Evolutionary conservation across 2,888 invertebrate species (phyloP), one percentile per base, ranked within the genome.

Genomic region (Pantelozetes paolii): DNA sequence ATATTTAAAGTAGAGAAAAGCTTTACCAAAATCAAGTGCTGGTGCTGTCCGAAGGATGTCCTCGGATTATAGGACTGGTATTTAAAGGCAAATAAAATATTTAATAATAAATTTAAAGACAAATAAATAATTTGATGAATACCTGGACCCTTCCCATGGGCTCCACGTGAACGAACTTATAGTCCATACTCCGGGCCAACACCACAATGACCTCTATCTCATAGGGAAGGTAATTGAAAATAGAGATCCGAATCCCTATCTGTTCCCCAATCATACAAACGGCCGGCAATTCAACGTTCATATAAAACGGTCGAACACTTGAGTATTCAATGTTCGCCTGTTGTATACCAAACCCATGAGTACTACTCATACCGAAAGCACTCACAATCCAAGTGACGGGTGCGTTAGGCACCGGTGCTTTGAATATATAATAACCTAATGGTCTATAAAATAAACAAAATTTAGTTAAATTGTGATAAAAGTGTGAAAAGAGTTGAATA

Each of bases 331-430:
- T 86, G 0, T 94, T 90, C 76, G 86, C 87, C 15, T 87, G 86
- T 59, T 94, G 82, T 88, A 97, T 90, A 69, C 95, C 95, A 78
- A 95, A 89, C 0, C 96, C 96, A 71, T 87, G 86, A 0, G 88
- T 87, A 1, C 90, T 89, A 79, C 94, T 94, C 84, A 97, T 90
- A 78, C 93, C 90, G 81, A 96, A 91, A 0, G 92, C 93, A 15
- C 92, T 92, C 1, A 97, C 88, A 85, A 94, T 92, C 96, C 96
- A 97, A 79, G 90, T 89, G 0, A 90, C 92, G 0, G 94, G 94
- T 72, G 88, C 83, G 74, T 89, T 86, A 0, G 93, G 92, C n/a
- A 93, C 92, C 50, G 90, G 89, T 59, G 90, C 84, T 74, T 90
- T 91, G 83, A 94, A 93, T 75, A 94, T 91, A 80, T 86, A 90